These are phyloP conservation scores for Atrina japonica DNA, from an alignment of 2,888 invertebrate genomes.

Conservation along the genomic window DNA sequence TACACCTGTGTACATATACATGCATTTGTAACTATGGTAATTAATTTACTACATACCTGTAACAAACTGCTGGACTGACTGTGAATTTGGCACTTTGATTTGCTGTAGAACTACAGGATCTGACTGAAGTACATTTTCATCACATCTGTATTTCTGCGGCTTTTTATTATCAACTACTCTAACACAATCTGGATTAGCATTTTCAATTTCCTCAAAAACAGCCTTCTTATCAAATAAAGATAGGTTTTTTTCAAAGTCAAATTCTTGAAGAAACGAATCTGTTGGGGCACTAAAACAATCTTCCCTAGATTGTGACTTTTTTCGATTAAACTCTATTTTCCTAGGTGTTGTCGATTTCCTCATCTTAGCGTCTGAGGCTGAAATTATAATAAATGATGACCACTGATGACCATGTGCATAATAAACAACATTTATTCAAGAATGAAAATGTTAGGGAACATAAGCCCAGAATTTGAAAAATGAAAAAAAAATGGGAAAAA, in stretches of 20 bases:
- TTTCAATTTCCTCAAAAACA: slow-evolving; percentile 88
- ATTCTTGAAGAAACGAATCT: slow-evolving; percentile 87
- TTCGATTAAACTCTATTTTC: slow-evolving; percentile 82
- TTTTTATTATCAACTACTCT: slow-evolving; percentile 57
- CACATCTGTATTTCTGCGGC: slow-evolving; percentile 87
- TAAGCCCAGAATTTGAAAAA: no score
- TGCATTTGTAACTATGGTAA: no score
- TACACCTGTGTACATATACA: no score
- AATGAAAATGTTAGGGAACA: no score
- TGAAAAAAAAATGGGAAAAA: background rate
- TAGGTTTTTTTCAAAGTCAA: slow-evolving; percentile 96
- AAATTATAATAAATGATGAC: slow-evolving; percentile 12
- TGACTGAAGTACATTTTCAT: slow-evolving; percentile 90
- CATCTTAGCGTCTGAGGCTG: slow-evolving; percentile 52
- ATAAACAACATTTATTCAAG: no score
- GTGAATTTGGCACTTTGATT: slow-evolving; percentile 86
- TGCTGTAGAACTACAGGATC: slow-evolving; percentile 86
- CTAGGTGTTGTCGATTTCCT: slow-evolving; percentile 79
- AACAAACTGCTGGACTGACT: slow-evolving; percentile 84
- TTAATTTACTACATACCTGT: no score
- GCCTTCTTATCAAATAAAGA: slow-evolving; percentile 94
- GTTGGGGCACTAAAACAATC: slow-evolving; percentile 89
- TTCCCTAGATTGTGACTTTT: slow-evolving; percentile 81
- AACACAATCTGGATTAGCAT: slow-evolving; percentile 60
- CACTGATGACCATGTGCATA: no score